Base-by-base conservation (phyloP, 2,888 invertebrate species). In the Archips crataeganus region DNA sequence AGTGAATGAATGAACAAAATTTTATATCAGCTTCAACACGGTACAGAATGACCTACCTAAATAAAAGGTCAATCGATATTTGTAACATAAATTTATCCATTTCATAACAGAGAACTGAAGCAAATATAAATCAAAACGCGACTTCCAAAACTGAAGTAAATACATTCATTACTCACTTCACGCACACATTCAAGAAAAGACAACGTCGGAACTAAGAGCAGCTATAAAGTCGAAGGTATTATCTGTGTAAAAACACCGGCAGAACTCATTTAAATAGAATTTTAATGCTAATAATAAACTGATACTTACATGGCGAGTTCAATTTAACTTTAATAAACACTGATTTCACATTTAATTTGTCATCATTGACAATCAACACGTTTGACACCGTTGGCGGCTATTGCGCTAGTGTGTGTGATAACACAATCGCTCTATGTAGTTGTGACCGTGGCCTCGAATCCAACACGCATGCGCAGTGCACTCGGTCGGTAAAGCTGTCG, bases 391-490 rank as follows among this genome's bases (percentile, higher is more conserved):
- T 78, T 77, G 85, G 83, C 82, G 76, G 80, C 81, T 78, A 77
- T 77, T 61, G 51, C 84, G 84, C 83, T 84, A 85, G 90, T 90
- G 90, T 89, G 89, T 79, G 87, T 84, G 79, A 79, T 77, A 74
- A 75, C 73, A 73, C 74, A 71, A 74, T 78, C 68, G 75, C 77
- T 76, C 81, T 77, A 84, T 86, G 87, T 89, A 81, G 84, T 87
- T 81, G 87, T 90, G 90, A 84, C 91, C 80, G 85, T 90, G 92
- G 89, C 91, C 91, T 90, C 89, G 85, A 87, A 82, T 78, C 75
- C 76, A 77, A 76, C 81, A 85, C 93, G 91, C 93, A 91, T 92
- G 93, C 92, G 92, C 87, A 76, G 69, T 70, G 73, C 69, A 63
- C 78, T 70, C 78, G 23, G 85, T 87, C 81, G 91, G 85, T 87